Percentiles rank a stretch among this genome's conserved stretches.
Evolutionary conservation across 2,113 vertebrate genomes (phyloP).

Genomic region (Poicephalus gulielmi): DNA sequence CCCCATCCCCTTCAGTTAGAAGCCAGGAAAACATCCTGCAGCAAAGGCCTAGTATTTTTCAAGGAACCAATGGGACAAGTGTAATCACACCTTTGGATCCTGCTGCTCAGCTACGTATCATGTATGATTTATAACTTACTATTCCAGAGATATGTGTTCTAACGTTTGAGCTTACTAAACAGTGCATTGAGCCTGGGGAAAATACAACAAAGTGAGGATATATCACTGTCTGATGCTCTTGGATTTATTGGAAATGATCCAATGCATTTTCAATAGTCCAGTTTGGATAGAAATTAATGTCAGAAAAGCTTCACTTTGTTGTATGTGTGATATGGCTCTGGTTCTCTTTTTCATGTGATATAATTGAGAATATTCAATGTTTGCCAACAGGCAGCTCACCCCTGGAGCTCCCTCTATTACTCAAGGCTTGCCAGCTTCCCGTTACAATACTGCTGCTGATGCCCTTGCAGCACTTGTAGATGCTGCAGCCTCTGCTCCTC

Average conservation of each 20-base stretch:
- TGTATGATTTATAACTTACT: constrained; percentile 77
- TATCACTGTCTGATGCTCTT: background rate
- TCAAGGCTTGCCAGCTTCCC: constrained; percentile 83
- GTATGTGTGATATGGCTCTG: background rate
- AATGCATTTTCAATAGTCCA: background rate
- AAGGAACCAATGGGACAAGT: constrained; percentile 91
- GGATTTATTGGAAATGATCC: background rate
- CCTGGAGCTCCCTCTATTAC: constrained; percentile 77
- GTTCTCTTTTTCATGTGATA: background rate
- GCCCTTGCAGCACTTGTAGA: constrained; percentile 94
- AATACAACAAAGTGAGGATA: background rate
- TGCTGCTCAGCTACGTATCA: constrained; percentile 81
- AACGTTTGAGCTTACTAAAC: background rate
- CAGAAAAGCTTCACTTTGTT: background rate
- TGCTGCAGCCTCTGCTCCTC: constrained; percentile 90
- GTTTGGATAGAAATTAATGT: background rate
- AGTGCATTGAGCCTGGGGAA: background rate
- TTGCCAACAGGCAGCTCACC: constrained; percentile 78
- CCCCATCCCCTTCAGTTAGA: constrained; percentile 89
- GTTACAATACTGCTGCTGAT: constrained; percentile 93
- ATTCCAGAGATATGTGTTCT: background rate
- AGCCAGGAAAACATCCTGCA: constrained; percentile 89
- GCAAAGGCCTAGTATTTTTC: constrained; percentile 96
- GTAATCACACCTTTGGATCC: constrained; percentile 91
- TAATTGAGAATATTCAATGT: background rate